Conservation (phyloP, 1,140 invertebrate species). For the Eubasilissa regina region DNA sequence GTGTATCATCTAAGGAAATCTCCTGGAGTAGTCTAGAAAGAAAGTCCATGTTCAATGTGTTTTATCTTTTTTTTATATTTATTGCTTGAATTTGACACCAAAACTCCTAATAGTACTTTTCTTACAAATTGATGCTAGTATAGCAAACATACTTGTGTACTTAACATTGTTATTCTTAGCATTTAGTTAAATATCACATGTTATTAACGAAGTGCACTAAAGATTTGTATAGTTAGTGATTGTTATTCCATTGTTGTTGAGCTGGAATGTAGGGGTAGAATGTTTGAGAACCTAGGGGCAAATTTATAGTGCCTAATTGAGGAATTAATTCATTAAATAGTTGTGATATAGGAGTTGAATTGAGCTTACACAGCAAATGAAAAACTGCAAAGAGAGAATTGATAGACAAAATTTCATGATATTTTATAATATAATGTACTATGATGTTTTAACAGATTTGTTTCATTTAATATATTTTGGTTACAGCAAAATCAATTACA, state of each 20-base stretch:
- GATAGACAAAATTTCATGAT: no score
- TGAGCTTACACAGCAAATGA: not conserved
- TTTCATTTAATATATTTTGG: no score
- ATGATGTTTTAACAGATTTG: no score
- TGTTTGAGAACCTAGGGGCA: slow-evolving; percentile 19
- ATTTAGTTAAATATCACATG: slow-evolving; percentile 31
- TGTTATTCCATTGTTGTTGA: slow-evolving; percentile 31
- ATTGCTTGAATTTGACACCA: no score
- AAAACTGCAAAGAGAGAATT: not conserved
- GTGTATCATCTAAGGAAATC: no score
- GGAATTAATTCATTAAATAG: not conserved
- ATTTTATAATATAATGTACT: no score
- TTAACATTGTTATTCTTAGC: slow-evolving; percentile 36
- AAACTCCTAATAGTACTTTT: no score
- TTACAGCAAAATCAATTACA: no score
- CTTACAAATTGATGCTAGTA: no score
- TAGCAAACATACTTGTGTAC: slow-evolving; percentile 6
- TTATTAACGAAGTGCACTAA: slow-evolving; percentile 29
- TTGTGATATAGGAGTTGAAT: slow-evolving; percentile 1
- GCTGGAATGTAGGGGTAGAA: slow-evolving; percentile 24
- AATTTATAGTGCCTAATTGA: not conserved
- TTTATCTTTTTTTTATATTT: no score
- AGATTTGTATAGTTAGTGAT: slow-evolving; percentile 29
- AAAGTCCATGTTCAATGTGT: no score
- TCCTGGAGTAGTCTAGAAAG: no score